Evolutionary conservation across 2,113 vertebrate species (phyloP).

Genomic region (Bubo blakistoni): DNA sequence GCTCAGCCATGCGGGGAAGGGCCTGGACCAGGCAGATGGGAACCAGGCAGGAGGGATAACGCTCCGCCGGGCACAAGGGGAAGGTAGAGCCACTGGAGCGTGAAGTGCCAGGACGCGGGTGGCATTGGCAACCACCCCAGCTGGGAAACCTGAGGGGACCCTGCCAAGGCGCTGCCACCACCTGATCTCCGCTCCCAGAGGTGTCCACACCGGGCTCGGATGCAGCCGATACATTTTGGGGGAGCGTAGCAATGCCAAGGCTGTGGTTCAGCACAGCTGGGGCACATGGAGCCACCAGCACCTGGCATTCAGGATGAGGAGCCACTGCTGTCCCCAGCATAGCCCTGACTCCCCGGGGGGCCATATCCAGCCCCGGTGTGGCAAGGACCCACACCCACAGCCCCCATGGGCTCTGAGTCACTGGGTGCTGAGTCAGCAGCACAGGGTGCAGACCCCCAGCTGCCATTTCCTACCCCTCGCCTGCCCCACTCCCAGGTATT

Average conservation of each 20-base stretch:
- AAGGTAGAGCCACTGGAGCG: neutral
- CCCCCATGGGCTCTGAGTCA: neutral
- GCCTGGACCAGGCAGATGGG: neutral
- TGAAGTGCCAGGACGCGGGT: neutral
- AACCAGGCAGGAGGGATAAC: neutral
- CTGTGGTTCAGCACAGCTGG: neutral
- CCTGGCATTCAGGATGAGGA: neutral
- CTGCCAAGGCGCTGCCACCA: neutral
- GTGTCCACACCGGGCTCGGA: accelerated
- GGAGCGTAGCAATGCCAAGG: neutral
- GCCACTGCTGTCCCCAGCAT: neutral
- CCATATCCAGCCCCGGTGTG: neutral
- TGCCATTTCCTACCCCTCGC: neutral
- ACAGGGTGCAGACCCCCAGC: neutral
- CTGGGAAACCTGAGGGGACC: neutral
- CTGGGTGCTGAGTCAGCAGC: neutral
- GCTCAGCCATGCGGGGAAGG: accelerated
- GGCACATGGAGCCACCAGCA: neutral
- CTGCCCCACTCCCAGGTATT: neutral
- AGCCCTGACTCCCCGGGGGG: neutral
- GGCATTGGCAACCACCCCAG: accelerated
- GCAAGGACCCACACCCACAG: neutral
- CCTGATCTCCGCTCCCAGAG: neutral
- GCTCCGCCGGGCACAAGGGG: neutral
- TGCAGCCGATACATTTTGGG: neutral